phyloP scores from a whole-genome alignment of 1,140 invertebrate genomes.

The Aphidius ervi region DNA sequence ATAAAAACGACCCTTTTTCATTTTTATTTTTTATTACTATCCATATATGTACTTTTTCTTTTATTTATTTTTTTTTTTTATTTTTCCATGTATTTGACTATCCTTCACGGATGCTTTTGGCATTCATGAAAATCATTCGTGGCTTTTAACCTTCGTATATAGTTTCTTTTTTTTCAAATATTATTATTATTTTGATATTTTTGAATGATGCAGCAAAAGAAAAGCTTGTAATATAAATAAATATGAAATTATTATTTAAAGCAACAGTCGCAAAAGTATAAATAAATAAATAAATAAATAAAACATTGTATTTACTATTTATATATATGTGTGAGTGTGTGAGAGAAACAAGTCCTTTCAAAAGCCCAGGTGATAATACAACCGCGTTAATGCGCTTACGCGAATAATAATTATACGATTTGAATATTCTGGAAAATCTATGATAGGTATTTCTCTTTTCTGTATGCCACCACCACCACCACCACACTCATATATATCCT shows the following conservation, averaged over 20 bases:
- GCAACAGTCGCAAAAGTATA: too few relatives aligned
- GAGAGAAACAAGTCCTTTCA: background rate
- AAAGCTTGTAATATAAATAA: too few relatives aligned
- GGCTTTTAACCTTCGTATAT: too few relatives aligned
- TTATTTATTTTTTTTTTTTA: background rate
- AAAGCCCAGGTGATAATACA: constrained; percentile 16
- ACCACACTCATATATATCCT: background rate
- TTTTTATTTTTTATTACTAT: constrained; percentile 23
- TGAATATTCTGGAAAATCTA: constrained; percentile 20
- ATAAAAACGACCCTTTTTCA: constrained; percentile 33
- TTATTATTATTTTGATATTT: too few relatives aligned
- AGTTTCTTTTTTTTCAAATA: too few relatives aligned
- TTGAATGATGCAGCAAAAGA: too few relatives aligned
- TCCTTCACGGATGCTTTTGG: too few relatives aligned
- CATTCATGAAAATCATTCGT: too few relatives aligned
- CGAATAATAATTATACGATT: constrained; percentile 21
- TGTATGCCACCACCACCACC: background rate
- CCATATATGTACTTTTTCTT: constrained; percentile 23
- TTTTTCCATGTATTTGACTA: background rate
- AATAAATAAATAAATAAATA: too few relatives aligned
- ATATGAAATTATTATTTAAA: too few relatives aligned
- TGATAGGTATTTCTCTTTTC: constrained; percentile 6
- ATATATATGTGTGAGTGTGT: too few relatives aligned
- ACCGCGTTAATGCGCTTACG: constrained; percentile 22
- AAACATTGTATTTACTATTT: too few relatives aligned